Percentiles rank a stretch among this genome's conserved stretches.
Evolutionary conservation across 2,113 vertebrate species (phyloP).

Genomic region (Chionomys nivalis): DNA sequence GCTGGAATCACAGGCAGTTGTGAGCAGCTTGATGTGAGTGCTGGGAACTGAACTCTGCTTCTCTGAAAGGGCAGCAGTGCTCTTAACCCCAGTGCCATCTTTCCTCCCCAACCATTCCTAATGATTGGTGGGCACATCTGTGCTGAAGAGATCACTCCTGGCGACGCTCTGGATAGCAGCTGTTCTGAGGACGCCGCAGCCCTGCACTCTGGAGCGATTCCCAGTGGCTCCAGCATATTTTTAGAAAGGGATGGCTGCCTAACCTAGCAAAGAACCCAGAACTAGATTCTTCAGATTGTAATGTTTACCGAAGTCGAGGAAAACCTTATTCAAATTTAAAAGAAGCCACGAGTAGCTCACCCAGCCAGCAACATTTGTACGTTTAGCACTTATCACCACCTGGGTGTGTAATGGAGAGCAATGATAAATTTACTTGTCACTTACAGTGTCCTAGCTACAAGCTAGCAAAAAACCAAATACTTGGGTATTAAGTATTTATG

Average conservation of each 20-base stretch:
- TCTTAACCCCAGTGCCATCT: background rate
- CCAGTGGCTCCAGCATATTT: background rate
- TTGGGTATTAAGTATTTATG: conserved; percentile 39
- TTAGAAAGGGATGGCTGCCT: conserved; percentile 51
- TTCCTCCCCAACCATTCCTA: background rate
- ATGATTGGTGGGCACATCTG: background rate
- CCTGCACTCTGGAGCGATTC: background rate
- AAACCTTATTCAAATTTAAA: conserved; percentile 43
- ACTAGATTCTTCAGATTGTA: conserved; percentile 42
- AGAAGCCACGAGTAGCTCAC: background rate
- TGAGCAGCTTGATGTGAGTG: background rate
- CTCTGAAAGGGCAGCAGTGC: background rate
- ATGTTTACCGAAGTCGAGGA: conserved; percentile 3
- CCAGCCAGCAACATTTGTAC: background rate
- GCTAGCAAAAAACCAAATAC: conserved; percentile 36
- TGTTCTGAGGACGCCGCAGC: conserved; percentile 22
- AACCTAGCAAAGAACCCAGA: background rate
- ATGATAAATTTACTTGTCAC: conserved; percentile 47
- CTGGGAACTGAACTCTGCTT: background rate
- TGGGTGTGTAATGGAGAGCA: conserved; percentile 43
- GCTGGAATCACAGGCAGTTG: background rate
- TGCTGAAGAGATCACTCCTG: background rate
- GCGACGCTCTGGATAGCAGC: background rate
- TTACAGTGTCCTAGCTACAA: background rate
- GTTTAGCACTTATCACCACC: conserved; percentile 6